A percentile compares a stretch with the other conserved stretches of the same genome.
phyloP scores from a whole-genome alignment of 35 echinoderm and acorn worm genomes.

The Patiria miniata region DNA sequence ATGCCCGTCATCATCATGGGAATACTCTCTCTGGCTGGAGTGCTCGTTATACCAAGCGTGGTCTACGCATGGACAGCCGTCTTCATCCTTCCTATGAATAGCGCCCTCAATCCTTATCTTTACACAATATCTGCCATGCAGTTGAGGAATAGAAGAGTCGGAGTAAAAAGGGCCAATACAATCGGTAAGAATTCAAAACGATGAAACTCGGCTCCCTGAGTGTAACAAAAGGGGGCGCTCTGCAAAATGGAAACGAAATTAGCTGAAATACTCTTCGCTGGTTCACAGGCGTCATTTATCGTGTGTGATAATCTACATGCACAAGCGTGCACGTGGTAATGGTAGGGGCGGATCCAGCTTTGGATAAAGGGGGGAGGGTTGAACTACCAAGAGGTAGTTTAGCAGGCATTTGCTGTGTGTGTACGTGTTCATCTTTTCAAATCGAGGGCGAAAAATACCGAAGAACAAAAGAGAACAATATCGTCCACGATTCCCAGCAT shows the following conservation, averaged over 20 bases:
- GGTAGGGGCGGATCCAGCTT: too few species aligned
- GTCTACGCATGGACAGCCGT: conserved; percentile 82
- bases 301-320: neutral
- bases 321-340: neutral
- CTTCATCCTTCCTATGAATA: conserved; percentile 75
- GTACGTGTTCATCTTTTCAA: too few species aligned
- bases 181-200: neutral
- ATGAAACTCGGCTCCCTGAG: neutral
- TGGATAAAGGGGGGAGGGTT: too few species aligned
- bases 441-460: too few species aligned
- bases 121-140: conserved; percentile 65
- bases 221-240: neutral
- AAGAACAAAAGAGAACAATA: too few species aligned
- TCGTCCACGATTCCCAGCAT: too few species aligned
- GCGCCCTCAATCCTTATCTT: conserved; percentile 69
- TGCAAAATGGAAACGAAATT: neutral
- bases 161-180: neutral
- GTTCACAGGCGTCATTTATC: neutral
- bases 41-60: conserved; percentile 33
- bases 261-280: neutral
- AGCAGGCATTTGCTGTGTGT: too few species aligned
- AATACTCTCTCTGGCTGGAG: conserved; percentile 43
- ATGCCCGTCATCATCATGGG: conserved; percentile 70
- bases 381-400: too few species aligned
- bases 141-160: conserved; percentile 2